Base-by-base conservation (phyloP, 37 sponge, comb jelly and placozoan genomes). In the Spongia lamella region DNA sequence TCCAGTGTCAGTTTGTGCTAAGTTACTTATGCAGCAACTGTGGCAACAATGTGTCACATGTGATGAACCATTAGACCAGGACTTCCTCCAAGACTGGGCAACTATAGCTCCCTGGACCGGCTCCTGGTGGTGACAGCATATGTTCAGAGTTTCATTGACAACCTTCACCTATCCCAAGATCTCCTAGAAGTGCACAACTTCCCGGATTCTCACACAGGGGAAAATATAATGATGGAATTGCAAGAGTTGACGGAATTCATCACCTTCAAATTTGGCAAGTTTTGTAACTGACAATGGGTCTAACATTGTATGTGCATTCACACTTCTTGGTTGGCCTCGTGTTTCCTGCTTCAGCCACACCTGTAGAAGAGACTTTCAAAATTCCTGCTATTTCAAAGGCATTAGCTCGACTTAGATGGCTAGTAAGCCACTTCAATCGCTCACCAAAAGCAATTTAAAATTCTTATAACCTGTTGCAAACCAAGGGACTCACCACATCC, bases 271-370 rank as follows among this genome's bases (percentile, higher is more conserved):
- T 21, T 29, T 51, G 30, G 26, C 63, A 17, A 38, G 39, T 3
- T 19, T 75, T 38, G 60, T 62, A 54, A 72, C 73, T 32, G 73
- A 72, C 57, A 72, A 72, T 72, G 32, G 20, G 26, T 32, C 35
- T 31, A 72, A 72, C 19, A 31, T 72, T 62, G 72, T 71, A 16
- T 34, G 31, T 72, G 80, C 80, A 38, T 32, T 57, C 35, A 25
- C n/a, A 64, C 66, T 35, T 4, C 53, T 70, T 26, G 54, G 60
- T 24, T 74, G 76, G 76, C 26, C 66, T 43, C 81, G 49, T 21
- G 27, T 80, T 59, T n/a, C 63, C 35, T 80, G 81, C 55, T 73
- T 80, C 33, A 60, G 69, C 34, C 79, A 79, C 43, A 21, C 47
- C 47, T 13, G 47, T 43, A 9, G 47, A 43, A 9, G 47, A 79